Evolutionary conservation across 2,888 invertebrate genomes (phyloP).

Genomic region (Euproctis similis): DNA sequence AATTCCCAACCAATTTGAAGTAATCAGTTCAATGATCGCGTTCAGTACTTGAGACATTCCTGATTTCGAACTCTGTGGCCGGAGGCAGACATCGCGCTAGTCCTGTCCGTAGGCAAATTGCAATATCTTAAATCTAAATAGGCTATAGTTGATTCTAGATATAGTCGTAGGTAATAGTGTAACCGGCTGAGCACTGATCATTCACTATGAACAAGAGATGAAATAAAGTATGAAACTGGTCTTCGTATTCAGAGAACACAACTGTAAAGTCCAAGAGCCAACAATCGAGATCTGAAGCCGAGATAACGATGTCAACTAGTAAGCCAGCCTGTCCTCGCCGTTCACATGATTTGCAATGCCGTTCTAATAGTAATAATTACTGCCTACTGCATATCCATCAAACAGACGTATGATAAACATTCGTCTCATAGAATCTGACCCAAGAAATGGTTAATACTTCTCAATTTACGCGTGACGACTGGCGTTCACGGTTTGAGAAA

Average conservation of each 20-base stretch:
- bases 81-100: constrained; percentile 42
- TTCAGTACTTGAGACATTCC: constrained; percentile 42
- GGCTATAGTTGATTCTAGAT: constrained; percentile 58
- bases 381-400: constrained; percentile 65
- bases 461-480: constrained; percentile 40
- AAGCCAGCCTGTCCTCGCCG: constrained; percentile 59
- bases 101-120: constrained; percentile 56
- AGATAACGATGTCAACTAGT: constrained; percentile 68
- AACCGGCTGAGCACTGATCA: constrained; percentile 53
- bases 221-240: constrained; percentile 61
- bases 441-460: constrained; percentile 48
- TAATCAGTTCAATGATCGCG: constrained; percentile 36
- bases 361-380: constrained; percentile 72
- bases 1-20: constrained; percentile 39
- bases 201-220: constrained; percentile 52
- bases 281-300: constrained; percentile 65
- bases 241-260: constrained; percentile 30
- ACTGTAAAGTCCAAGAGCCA: constrained; percentile 46
- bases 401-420: constrained; percentile 62
- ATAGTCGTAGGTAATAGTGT: constrained; percentile 48
- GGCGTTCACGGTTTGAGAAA: constrained; percentile 50
- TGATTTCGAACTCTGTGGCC: constrained; percentile 49
- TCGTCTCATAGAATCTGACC: constrained; percentile 40
- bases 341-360: constrained; percentile 72
- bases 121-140: constrained; percentile 65